phyloP scores from a whole-genome alignment of 1,140 invertebrate species.

The Stegodyphus dumicola region DNA sequence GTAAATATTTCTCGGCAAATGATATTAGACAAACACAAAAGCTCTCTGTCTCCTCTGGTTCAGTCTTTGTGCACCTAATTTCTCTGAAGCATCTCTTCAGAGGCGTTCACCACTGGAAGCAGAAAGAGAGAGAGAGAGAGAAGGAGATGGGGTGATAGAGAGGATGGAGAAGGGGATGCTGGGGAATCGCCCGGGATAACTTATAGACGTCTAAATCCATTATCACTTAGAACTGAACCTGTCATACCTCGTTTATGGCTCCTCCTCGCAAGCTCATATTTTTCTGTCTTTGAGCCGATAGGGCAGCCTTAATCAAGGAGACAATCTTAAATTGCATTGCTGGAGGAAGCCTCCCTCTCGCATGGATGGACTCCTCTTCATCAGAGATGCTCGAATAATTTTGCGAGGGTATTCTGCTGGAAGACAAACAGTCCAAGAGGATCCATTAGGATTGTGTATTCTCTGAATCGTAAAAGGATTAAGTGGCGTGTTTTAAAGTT shows the following conservation, averaged over 20 bases:
- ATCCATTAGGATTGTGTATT: too few species aligned
- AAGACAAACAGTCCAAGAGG: too few species aligned
- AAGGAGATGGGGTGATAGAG: neutral
- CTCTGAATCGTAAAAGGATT: too few species aligned
- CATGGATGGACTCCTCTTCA: constrained; percentile 13
- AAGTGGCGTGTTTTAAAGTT: too few species aligned
- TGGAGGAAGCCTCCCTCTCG: neutral
- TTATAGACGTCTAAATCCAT: constrained; percentile 59
- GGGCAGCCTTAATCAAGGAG: constrained; percentile 47
- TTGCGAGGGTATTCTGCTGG: neutral
- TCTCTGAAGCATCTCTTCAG: neutral
- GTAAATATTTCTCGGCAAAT: too few species aligned
- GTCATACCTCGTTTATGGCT: constrained; percentile 57
- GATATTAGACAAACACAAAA: too few species aligned
- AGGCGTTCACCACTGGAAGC: neutral
- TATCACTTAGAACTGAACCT: constrained; percentile 54
- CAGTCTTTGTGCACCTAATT: constrained; percentile 24
- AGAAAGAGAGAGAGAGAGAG: neutral
- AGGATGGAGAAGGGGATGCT: constrained; percentile 14
- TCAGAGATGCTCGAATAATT: constrained; percentile 24
- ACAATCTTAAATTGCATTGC: constrained; percentile 57
- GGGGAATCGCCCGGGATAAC: constrained; percentile 20
- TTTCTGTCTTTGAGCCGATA: constrained; percentile 39
- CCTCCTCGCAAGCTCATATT: constrained; percentile 47
- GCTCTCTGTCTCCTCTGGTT: too few species aligned